A percentile compares a stretch with the other conserved stretches of the same genome.
phyloP scores from a whole-genome alignment of 2,888 invertebrate species.

The Andrena flavipes region DNA sequence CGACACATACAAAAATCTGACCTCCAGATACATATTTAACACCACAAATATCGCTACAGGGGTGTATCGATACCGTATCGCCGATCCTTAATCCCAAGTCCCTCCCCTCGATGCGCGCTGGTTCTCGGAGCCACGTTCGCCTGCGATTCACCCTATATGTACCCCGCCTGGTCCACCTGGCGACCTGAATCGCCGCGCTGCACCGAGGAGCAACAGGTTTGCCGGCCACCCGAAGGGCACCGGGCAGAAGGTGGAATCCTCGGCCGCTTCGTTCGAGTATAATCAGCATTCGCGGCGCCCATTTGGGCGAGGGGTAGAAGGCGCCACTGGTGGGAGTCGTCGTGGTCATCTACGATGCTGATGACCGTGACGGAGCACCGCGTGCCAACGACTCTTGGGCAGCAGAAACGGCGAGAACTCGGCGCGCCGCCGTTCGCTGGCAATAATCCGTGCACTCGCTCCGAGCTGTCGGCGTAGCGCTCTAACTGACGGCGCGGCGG shows the following conservation, averaged over 20 bases:
- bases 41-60: too few relatives aligned
- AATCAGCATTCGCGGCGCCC: conserved; percentile 40
- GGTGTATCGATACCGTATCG: too few relatives aligned
- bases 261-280: not conserved
- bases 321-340: conserved; percentile 23
- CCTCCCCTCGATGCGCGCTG: too few relatives aligned
- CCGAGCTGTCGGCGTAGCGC: too few relatives aligned
- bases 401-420: not conserved
- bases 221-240: conserved; percentile 15
- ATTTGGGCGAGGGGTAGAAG: conserved; percentile 47
- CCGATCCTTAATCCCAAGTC: too few relatives aligned
- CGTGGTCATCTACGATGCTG: conserved; percentile 20
- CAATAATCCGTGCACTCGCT: too few relatives aligned
- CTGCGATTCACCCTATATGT: conserved; percentile 23
- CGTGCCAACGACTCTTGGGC: conserved; percentile 30
- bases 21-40: too few relatives aligned
- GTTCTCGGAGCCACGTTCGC: not conserved
- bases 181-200: conserved; percentile 27
- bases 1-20: too few relatives aligned
- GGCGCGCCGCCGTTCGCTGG: too few relatives aligned
- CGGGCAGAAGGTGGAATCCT: conserved; percentile 33
- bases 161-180: conserved; percentile 15
- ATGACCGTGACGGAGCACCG: conserved; percentile 40
- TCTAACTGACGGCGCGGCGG: not conserved
- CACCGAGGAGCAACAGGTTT: conserved; percentile 58